Evolutionary conservation across 2,113 vertebrate species (phyloP).

Genomic region (Marmota monax): DNA sequence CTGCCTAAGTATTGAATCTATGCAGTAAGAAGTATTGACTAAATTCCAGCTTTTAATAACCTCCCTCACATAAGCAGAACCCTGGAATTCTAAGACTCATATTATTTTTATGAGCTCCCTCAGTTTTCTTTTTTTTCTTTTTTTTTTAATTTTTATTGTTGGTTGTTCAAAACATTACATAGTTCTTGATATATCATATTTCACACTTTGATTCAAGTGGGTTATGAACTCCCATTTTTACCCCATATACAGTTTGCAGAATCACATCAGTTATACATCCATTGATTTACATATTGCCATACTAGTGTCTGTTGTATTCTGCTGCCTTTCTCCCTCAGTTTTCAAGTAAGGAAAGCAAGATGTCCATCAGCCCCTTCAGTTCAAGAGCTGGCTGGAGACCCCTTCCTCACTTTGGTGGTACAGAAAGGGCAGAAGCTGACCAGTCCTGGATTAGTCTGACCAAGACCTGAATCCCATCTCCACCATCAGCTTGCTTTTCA

Average conservation of each 20-base stretch:
- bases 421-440: background rate
- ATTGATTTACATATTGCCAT: too few relatives aligned
- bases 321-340: background rate
- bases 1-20: background rate
- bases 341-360: slow-evolving; percentile 52
- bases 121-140: background rate
- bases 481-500: background rate
- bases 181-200: too few relatives aligned
- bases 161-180: too few relatives aligned
- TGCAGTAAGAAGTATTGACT: too few relatives aligned
- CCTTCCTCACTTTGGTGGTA: background rate
- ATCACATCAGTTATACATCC: too few relatives aligned
- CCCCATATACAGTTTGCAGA: too few relatives aligned
- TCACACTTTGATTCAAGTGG: too few relatives aligned
- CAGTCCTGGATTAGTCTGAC: background rate
- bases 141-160: too few relatives aligned
- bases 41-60: background rate
- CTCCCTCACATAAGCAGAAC: too few relatives aligned
- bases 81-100: background rate
- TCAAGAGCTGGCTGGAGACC: slow-evolving; percentile 22
- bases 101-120: background rate
- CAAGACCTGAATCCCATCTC: background rate
- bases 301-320: too few relatives aligned
- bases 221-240: too few relatives aligned
- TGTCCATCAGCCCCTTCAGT: slow-evolving; percentile 25